A percentile compares a stretch with the other conserved stretches of the same genome.
Conservation (phyloP, 2,888 invertebrate genomes). For the Thyatira batis region DNA sequence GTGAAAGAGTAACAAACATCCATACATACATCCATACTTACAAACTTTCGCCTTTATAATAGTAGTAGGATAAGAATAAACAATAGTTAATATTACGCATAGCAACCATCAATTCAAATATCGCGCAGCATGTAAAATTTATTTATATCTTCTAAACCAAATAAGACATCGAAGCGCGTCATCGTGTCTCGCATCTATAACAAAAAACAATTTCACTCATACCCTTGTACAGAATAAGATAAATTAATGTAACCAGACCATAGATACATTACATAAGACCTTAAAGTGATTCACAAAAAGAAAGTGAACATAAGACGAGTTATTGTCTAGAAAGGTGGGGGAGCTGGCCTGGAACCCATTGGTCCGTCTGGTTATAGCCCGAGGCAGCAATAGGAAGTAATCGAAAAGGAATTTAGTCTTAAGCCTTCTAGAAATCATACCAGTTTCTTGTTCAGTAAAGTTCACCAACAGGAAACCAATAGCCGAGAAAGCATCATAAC, state of each 20-base stretch:
- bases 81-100: constrained; percentile 2
- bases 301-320: constrained; percentile 45
- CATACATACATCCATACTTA: too few species aligned
- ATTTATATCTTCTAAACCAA: constrained; percentile 9
- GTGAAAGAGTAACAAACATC: too few species aligned
- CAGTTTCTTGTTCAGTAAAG: background rate
- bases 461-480: background rate
- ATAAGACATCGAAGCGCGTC: constrained; percentile 16
- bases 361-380: constrained; percentile 19
- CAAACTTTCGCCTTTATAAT: too few species aligned
- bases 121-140: constrained; percentile 3
- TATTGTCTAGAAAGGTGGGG: constrained; percentile 26
- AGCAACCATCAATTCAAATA: background rate
- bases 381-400: constrained; percentile 12
- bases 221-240: constrained; percentile 37
- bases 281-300: constrained; percentile 52
- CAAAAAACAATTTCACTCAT: constrained; percentile 32
- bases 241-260: constrained; percentile 35
- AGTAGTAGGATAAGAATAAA: background rate
- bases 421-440: constrained; percentile 1
- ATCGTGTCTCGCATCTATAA: constrained; percentile 25
- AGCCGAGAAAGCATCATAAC: background rate
- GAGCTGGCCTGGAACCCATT: constrained; percentile 18
- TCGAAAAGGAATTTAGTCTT: background rate
- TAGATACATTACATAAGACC: constrained; percentile 45